A percentile compares a stretch with the other conserved stretches of the same genome.
Conservation (phyloP, 2,113 vertebrate genomes). For the Elaphurus davidianus region DNA sequence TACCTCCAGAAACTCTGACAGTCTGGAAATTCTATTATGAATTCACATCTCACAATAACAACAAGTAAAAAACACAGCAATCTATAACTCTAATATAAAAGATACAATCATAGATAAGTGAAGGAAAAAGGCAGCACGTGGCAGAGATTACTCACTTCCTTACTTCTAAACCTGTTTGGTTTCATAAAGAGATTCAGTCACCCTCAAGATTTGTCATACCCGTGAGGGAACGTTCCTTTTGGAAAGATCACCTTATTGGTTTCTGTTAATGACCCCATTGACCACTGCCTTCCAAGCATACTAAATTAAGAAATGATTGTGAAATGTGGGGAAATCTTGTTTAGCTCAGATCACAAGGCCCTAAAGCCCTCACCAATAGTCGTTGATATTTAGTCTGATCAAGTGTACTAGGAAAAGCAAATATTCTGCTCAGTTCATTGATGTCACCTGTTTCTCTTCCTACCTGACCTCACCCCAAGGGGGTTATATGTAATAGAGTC, state of each 20-base stretch:
- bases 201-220: background rate
- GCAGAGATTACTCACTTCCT: conserved; percentile 37
- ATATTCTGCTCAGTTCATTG: background rate
- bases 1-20: background rate
- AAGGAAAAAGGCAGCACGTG: background rate
- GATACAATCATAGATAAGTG: background rate
- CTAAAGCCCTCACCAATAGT: background rate
- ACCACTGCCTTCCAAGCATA: conserved; percentile 8
- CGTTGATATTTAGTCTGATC: background rate
- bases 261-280: background rate
- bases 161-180: background rate
- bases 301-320: conserved; percentile 19
- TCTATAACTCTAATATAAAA: conserved; percentile 16
- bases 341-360: background rate
- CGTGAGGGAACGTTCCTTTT: background rate
- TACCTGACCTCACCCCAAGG: background rate
- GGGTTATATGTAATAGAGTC: background rate
- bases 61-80: background rate
- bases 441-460: background rate
- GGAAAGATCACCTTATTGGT: conserved; percentile 9
- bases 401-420: background rate
- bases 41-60: background rate
- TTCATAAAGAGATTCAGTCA: conserved; percentile 13
- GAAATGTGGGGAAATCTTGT: conserved; percentile 24
- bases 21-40: background rate